Evolutionary conservation across 2,797 vertebrate species (phyloP), one percentile per base, ranked within the genome.

Genomic region (Periophthalmus magnuspinnatus): DNA sequence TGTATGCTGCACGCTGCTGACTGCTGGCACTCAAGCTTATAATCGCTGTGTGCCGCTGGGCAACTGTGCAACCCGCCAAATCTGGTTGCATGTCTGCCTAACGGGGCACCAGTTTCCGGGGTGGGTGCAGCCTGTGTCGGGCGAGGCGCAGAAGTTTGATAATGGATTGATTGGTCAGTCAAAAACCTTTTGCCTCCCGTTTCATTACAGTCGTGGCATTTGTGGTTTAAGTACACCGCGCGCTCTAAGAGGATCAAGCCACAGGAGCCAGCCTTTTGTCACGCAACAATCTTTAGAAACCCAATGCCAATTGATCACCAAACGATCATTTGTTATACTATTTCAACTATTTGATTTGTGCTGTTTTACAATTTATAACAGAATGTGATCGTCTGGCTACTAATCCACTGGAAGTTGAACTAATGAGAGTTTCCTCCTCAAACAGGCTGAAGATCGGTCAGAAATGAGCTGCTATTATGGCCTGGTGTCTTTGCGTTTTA

Each of bases 241-340:
- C 81, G 65, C 81, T 86, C 73, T 92, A 91, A 92, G 91, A 92
- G 90, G 92, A 93, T 93, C 89, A 92, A 87, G 72, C 62, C 69
- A 82, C 77, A 78, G 80, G 71, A 82, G 83, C 87, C 81, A 69
- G 86, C 82, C 81, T 79, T 90, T 90, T 91, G 92, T 93, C 93
- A 93, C 93, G 90, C 93, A 91, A 93, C 75, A 75, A 79, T 87
- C 80, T 79, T 67, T 77, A 85, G 81, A 81, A 80, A 79, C 19
- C 70, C 78, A 68, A 45, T 28, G 70, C 79, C 77, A 81, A 83
- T 84, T 83, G 69, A 74, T 55, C 34, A 50, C 13, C 28, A 57
- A 57, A 32, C 22, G 11, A 6, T 11, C 16, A 54, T 54, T 2
- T 55, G 8, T 50, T 28, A 32, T 22, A 52, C n/a, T 56, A 32